phyloP scores from a whole-genome alignment of 1,140 invertebrate genomes.

The Mesaphorura yosii region DNA sequence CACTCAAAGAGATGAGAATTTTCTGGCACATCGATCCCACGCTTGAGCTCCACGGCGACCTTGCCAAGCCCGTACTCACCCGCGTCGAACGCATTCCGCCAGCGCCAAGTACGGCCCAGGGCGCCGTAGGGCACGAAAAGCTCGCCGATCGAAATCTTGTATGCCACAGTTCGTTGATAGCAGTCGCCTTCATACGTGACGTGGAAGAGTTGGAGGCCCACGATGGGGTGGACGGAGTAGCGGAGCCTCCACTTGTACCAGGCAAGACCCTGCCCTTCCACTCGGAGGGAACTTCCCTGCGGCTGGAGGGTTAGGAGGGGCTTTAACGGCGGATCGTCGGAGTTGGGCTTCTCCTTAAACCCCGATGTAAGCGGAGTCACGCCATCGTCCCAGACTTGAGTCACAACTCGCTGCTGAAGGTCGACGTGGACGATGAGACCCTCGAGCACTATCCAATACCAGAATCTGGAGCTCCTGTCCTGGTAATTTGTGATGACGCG shows the following conservation, averaged over 20 bases:
- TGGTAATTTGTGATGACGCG: neutral
- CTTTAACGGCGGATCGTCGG: neutral
- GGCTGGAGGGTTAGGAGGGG: neutral
- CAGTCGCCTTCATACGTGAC: neutral
- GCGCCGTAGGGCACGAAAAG: neutral
- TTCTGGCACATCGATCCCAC: neutral
- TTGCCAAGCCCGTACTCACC: neutral
- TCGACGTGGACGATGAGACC: neutral
- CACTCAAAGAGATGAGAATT: neutral
- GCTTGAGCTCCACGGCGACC: too few relatives aligned
- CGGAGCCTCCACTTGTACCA: conserved; percentile 5
- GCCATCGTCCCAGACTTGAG: neutral
- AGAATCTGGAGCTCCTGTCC: neutral
- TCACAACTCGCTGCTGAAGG: neutral
- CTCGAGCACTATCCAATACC: neutral
- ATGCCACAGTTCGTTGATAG: neutral
- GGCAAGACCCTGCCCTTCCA: neutral
- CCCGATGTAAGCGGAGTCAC: neutral
- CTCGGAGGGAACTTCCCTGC: neutral
- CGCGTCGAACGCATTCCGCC: neutral
- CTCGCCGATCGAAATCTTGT: neutral
- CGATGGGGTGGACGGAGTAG: neutral
- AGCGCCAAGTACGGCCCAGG: neutral
- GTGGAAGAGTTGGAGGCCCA: neutral
- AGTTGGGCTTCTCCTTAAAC: neutral